Conservation (phyloP, 2,888 invertebrate genomes). For the Leptodirus hochenwartii region DNA sequence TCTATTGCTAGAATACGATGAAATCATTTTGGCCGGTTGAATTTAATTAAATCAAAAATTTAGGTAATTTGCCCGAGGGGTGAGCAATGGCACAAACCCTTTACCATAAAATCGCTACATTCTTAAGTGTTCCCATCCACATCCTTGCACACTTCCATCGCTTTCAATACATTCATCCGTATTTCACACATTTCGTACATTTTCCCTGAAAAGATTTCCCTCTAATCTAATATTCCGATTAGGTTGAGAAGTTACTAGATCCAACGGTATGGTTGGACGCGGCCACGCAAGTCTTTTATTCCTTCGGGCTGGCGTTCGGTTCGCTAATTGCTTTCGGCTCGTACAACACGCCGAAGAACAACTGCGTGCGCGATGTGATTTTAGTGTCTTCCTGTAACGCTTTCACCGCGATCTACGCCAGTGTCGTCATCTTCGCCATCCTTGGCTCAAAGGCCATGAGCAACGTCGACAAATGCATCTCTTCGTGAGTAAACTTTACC, state of each 20-base stretch:
- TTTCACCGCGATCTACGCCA: constrained; percentile 85
- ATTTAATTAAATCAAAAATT: too few relatives aligned
- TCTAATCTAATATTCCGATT: too few relatives aligned
- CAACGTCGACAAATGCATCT: constrained; percentile 71
- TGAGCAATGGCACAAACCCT: too few relatives aligned
- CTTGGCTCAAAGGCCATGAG: constrained; percentile 90
- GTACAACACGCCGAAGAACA: constrained; percentile 87
- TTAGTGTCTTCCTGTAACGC: constrained; percentile 85
- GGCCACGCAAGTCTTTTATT: constrained; percentile 93
- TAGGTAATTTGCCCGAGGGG: too few relatives aligned
- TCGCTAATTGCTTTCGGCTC: constrained; percentile 91
- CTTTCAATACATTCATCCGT: too few relatives aligned
- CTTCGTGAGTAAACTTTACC: constrained; percentile 44
- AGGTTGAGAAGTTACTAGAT: constrained; percentile 69
- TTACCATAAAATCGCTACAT: too few relatives aligned
- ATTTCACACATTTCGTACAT: too few relatives aligned
- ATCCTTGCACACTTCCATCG: too few relatives aligned
- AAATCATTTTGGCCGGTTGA: too few relatives aligned
- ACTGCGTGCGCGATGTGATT: constrained; percentile 82
- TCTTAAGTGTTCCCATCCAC: too few relatives aligned
- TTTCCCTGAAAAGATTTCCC: constrained; percentile 3
- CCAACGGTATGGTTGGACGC: constrained; percentile 92
- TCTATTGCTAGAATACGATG: too few relatives aligned
- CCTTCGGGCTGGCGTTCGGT: constrained; percentile 87
- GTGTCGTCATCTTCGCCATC: constrained; percentile 87